Evolutionary conservation across 2,113 vertebrate species (phyloP).

Genomic region (Ptyas mucosa): DNA sequence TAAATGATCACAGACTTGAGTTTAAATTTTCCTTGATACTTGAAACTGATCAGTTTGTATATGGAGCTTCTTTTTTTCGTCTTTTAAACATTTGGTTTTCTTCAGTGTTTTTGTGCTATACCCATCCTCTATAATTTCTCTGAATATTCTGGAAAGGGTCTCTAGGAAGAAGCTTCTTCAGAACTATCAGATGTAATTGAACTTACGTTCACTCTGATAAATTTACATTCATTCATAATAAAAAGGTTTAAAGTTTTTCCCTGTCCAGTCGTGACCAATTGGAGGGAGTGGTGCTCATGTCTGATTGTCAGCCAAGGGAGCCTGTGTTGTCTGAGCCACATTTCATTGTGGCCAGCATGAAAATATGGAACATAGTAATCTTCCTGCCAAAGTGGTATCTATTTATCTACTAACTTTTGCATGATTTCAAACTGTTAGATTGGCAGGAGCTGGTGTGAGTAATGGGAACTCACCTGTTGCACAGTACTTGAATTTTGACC

Average conservation of each 20-base stretch:
- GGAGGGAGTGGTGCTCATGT: no score
- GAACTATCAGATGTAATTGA: background rate
- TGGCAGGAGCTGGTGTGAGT: background rate
- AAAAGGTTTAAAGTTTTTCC: no score
- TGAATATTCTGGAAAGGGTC: background rate
- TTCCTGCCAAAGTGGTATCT: background rate
- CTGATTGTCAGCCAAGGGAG: background rate
- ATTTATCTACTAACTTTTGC: background rate
- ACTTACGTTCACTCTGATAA: background rate
- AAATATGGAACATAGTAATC: background rate
- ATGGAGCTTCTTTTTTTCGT: background rate
- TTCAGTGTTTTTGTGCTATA: background rate
- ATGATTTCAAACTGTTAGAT: background rate
- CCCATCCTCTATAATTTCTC: background rate
- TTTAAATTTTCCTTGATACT: background rate
- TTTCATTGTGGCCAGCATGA: background rate
- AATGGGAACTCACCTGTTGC: background rate
- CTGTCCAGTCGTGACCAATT: no score
- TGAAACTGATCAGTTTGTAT: background rate
- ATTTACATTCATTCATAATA: no score
- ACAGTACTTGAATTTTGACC: background rate
- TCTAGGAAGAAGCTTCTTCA: background rate
- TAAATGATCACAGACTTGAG: background rate
- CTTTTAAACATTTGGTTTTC: background rate
- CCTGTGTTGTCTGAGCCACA: background rate